Base-by-base conservation (phyloP, 2,888 invertebrate species). In the Horisme vitalbata region DNA sequence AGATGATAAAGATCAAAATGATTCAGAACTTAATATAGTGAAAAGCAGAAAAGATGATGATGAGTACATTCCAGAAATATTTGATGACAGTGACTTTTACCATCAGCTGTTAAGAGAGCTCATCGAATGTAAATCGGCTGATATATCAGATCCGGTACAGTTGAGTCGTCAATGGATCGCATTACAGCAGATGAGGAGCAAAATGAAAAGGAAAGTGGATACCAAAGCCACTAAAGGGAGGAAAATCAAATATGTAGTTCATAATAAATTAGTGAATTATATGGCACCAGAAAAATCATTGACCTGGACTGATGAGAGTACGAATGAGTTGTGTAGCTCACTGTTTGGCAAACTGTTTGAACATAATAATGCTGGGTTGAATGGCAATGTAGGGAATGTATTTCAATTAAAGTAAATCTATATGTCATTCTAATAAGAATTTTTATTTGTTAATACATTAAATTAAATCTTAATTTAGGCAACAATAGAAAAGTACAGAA, bases 41-140 rank as follows among this genome's bases (percentile, higher is more conserved):
- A 65, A 55, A 10, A 76, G 74, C 35, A 68, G 83, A n/a, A 81
- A 81, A 57, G 82, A 88, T 35, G 71, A 83, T 46, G 92, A 92
- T 58, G 93, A 94, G 60, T 92, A 93, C 55, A 94, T 96, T 67
- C 68, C 90, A 0, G 96, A 99, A 83, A 95, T 99, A 65, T 99
- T 97, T 84, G 98, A 99, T 77, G 99, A 99, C 71, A 96, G 95
- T 65, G 99, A 99, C 75, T 99, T 99, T 78, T 99, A 99, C 80
- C 98, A 98, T 79, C 96, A 97, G 67, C 89, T 98, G 41, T 84
- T 99, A 28, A 90, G 97, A 53, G 98, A 99, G 76, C 86, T 99
- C 24, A 98, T 99, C 54, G 97, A 99, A 75, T 94, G 94, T 56
- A 98, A 98, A 81, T 94, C 97, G 0, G 93, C 94, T 2, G 94